Evolutionary conservation across 2,113 vertebrate species (phyloP).

Genomic region (Anseranas semipalmata): DNA sequence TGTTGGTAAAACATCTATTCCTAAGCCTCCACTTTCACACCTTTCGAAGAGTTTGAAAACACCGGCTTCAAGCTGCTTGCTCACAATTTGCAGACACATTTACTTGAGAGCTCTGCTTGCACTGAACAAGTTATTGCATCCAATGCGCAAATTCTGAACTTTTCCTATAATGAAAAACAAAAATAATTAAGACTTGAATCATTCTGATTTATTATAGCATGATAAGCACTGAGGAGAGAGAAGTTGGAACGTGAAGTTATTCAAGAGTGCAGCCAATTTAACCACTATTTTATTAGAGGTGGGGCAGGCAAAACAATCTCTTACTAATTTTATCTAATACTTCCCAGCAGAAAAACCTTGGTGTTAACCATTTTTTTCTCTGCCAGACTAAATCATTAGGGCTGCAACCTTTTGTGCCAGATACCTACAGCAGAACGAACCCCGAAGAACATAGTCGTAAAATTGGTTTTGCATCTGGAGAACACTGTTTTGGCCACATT

Average conservation of each 20-base stretch:
- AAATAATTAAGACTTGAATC: conserved; percentile 15
- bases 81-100: neutral
- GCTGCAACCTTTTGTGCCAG: neutral
- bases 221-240: conserved; percentile 3
- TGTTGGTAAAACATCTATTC: neutral
- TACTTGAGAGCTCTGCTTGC: neutral
- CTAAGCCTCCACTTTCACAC: neutral
- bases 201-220: neutral
- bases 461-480: neutral
- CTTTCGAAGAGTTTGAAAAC: neutral
- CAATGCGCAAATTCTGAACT: neutral
- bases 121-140: neutral
- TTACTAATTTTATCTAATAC: neutral
- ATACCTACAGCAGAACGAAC: neutral
- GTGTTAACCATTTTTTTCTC: neutral
- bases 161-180: neutral
- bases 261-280: conserved; percentile 47
- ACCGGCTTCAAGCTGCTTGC: neutral
- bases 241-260: conserved; percentile 12
- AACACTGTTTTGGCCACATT: neutral
- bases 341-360: neutral
- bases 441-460: neutral
- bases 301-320: conserved; percentile 40
- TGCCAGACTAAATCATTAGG: neutral
- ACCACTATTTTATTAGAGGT: conserved; percentile 35